Evolutionary conservation across 2,113 vertebrate species (phyloP).

Genomic region (Strigops habroptila): DNA sequence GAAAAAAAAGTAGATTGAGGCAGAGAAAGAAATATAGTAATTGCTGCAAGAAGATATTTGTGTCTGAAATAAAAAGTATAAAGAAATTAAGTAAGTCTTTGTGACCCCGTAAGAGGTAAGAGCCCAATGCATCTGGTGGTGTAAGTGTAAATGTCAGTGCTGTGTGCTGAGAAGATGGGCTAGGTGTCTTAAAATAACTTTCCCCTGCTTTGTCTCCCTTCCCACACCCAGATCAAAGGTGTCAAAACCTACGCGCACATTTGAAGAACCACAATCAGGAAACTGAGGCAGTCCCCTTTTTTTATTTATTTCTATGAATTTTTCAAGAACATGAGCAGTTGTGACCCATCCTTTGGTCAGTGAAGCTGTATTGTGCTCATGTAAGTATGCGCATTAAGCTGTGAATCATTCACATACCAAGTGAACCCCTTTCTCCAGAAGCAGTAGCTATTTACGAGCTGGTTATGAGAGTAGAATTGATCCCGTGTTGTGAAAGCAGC

Average conservation of each 20-base stretch:
- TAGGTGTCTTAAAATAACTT: neutral
- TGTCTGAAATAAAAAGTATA: neutral
- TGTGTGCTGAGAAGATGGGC: neutral
- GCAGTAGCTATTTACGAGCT: neutral
- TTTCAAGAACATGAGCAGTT: neutral
- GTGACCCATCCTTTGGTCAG: neutral
- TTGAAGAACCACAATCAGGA: neutral
- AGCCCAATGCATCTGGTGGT: neutral
- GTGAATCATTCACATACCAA: neutral
- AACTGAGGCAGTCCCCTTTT: neutral
- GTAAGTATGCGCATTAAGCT: neutral
- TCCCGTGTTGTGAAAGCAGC: neutral
- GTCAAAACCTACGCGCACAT: accelerated
- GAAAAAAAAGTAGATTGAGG: neutral
- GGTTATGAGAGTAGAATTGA: neutral
- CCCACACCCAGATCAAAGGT: neutral
- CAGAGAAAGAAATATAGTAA: neutral
- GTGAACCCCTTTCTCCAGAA: neutral
- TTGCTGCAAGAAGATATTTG: neutral
- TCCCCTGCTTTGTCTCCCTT: neutral
- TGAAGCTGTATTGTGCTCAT: neutral
- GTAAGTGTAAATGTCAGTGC: neutral
- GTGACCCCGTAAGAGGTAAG: neutral
- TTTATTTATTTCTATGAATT: neutral
- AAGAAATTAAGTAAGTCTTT: neutral